Conservation (phyloP, 2,888 invertebrate species). For the Caenorhabditis sp. region DNA sequence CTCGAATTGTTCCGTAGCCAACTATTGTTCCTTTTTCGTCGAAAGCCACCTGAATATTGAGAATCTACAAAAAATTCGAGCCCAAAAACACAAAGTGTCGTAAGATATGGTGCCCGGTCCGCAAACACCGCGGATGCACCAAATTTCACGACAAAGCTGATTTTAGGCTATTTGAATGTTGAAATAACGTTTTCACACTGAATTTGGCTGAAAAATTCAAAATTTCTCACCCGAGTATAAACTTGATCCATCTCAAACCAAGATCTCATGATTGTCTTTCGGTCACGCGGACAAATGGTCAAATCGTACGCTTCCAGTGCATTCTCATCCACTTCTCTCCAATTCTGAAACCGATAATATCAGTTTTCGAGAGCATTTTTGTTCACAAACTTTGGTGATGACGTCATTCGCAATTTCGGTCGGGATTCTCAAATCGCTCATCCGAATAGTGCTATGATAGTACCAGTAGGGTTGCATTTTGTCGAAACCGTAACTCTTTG, state of each 20-base stretch:
- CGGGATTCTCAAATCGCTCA: slow-evolving; percentile 3
- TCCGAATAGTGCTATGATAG: slow-evolving; percentile 5
- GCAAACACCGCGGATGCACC: no score
- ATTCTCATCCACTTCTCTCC: not conserved
- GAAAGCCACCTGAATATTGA: slow-evolving; percentile 33
- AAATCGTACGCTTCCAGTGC: not conserved
- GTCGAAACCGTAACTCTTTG: slow-evolving; percentile 4
- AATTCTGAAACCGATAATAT: slow-evolving; percentile 2
- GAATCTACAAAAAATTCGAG: no score
- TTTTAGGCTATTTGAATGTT: no score
- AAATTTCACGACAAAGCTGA: no score
- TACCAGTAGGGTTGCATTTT: slow-evolving; percentile 1
- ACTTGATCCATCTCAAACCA: slow-evolving; percentile 2
- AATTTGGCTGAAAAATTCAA: not conserved
- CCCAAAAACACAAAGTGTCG: no score
- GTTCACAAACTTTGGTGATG: not conserved
- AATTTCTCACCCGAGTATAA: slow-evolving; percentile 4
- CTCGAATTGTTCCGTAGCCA: slow-evolving; percentile 38
- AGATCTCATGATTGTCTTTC: not conserved
- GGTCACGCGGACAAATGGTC: not conserved
- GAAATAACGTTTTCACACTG: not conserved
- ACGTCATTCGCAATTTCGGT: not conserved
- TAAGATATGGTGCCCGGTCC: no score
- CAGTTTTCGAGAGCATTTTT: not conserved
- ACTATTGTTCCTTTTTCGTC: slow-evolving; percentile 12